Base-by-base conservation (phyloP, 2,888 invertebrate genomes). In the Chrysomela aeneicollis region DNA sequence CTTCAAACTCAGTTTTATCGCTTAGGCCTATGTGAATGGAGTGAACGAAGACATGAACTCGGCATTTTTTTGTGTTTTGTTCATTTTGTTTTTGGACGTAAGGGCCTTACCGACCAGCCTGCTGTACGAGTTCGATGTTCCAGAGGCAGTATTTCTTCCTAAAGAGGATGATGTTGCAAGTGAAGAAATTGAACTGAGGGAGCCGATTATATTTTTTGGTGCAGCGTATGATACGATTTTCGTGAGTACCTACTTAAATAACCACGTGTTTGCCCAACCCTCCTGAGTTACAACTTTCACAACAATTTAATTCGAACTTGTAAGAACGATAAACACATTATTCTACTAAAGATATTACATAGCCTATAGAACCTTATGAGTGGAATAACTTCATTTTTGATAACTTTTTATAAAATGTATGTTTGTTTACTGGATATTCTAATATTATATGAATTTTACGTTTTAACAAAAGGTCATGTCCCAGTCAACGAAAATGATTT, bases 221-320 rank as follows among this genome's bases (percentile, higher is more conserved):
- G 89, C 89, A 71, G 84, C 84, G 68, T 95, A 92, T 81, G 87
- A 89, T 61, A 86, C 88, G 35, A 85, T 96, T 76, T 95, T 87
- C 83, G 96, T 97, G 84, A 95, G 95, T 94, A 61, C n/a, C 42
- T 15, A 2, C n/a, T n/a, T n/a, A n/a, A n/a, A n/a, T n/a, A n/a
- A n/a, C n/a, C n/a, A n/a, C n/a, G n/a, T n/a, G n/a, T n/a, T n/a
- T n/a, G n/a, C n/a, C n/a, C n/a, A n/a, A n/a, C n/a, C n/a, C n/a
- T n/a, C n/a, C n/a, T n/a, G n/a, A n/a, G n/a, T n/a, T n/a, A n/a
- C n/a, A n/a, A n/a, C n/a, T n/a, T n/a, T n/a, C n/a, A n/a, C n/a
- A n/a, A n/a, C n/a, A n/a, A n/a, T n/a, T n/a, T n/a, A n/a, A n/a
- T n/a, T n/a, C n/a, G n/a, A n/a, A n/a, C n/a, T n/a, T n/a, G n/a